These are phyloP conservation scores for Hemaris fuciformis DNA, from an alignment of 2,888 invertebrate species.

Conservation along the genomic window DNA sequence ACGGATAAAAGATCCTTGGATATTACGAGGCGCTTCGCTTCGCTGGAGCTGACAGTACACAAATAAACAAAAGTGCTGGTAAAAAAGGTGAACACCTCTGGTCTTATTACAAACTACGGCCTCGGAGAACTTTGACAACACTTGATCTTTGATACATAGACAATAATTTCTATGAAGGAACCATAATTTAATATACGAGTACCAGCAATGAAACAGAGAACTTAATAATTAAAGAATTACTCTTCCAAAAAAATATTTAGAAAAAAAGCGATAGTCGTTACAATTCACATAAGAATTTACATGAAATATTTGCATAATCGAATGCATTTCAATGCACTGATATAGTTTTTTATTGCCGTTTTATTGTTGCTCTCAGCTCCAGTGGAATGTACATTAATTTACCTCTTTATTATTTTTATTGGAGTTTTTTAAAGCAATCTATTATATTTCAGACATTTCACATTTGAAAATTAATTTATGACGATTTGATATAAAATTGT, in stretches of 20 bases:
- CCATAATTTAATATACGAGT: no score
- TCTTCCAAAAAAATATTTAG: not conserved
- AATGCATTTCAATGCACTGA: not conserved
- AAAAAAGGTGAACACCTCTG: slow-evolving; percentile 2
- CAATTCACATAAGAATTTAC: not conserved
- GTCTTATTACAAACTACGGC: not conserved
- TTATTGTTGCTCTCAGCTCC: not conserved
- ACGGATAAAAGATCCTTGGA: not conserved
- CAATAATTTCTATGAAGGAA: not conserved
- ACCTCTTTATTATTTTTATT: not conserved
- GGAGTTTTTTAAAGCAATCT: not conserved
- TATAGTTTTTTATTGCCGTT: not conserved
- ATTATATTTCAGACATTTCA: not conserved
- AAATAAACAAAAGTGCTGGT: slow-evolving; percentile 23
- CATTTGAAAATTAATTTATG: not conserved
- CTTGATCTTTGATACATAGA: not conserved
- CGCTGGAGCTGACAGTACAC: slow-evolving; percentile 23
- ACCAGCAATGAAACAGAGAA: no score
- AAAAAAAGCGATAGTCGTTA: not conserved
- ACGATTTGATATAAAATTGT: no score
- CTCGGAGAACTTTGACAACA: not conserved
- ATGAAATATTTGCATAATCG: not conserved
- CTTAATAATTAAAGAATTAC: no score
- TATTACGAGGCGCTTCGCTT: slow-evolving; percentile 29
- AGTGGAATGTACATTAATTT: not conserved